phyloP scores from a whole-genome alignment of 2,888 invertebrate genomes.

The Tenthredo distinguenda region DNA sequence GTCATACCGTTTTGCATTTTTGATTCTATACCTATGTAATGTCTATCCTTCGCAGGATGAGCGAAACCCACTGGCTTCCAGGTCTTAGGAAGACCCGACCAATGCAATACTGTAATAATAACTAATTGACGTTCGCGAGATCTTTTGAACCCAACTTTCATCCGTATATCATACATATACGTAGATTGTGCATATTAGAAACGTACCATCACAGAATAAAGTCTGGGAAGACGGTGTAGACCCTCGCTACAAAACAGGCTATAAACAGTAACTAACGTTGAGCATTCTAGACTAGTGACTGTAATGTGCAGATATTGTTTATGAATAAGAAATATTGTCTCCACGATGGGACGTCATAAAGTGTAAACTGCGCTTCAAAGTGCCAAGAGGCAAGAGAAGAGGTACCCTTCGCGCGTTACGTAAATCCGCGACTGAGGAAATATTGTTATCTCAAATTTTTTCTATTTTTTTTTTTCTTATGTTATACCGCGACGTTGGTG shows the following conservation, averaged over 20 bases:
- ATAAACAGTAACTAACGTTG: background rate
- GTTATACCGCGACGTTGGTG: background rate
- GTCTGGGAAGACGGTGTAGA: background rate
- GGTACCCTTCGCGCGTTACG: slow-evolving; percentile 7
- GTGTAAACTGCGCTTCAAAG: slow-evolving; percentile 14
- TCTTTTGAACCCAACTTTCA: slow-evolving; percentile 6
- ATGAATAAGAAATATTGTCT: background rate
- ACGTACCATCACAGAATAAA: background rate
- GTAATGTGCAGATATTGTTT: background rate
- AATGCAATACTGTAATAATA: background rate
- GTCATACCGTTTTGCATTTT: background rate
- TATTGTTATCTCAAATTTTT: background rate
- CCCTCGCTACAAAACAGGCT: background rate
- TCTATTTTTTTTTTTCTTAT: background rate
- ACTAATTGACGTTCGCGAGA: background rate
- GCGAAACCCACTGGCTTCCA: background rate
- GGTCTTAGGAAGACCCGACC: background rate
- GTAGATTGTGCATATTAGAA: background rate
- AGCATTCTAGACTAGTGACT: background rate
- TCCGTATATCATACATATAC: background rate
- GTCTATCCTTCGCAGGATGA: background rate
- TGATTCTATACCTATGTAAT: background rate
- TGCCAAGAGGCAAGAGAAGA: background rate
- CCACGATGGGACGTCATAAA: background rate
- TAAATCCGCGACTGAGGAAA: background rate